Base-by-base conservation (phyloP, 30 jellyfish, hydroid and myxozoan species). In the Nemopilema nomurai region DNA sequence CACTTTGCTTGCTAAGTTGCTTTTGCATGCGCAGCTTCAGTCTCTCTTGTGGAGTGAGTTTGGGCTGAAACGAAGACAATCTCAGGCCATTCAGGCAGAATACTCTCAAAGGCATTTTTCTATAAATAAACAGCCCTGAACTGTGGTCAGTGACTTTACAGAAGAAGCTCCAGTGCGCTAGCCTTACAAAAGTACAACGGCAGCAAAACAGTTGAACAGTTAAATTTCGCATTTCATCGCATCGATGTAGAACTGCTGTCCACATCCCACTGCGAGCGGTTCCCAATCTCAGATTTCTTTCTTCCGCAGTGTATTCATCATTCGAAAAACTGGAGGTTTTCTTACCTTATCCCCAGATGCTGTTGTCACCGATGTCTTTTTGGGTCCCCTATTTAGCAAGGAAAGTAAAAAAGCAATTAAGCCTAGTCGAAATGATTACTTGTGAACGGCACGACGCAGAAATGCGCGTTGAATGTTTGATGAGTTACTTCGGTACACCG, bases 1-100 rank as follows among this genome's bases (percentile, higher is more conserved):
- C 79, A 92, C 98, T 87, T 88, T 92, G 98, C 67, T 87, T 87
- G 81, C 81, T 87, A 0, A 92, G 79, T 67, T 89, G 87, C 69
- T 92, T 92, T 78, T 92, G 98, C 98, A 92, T 92, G 22, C 98
- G 92, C 0, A 92, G 85, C 82, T 92, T 92, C 82, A 92, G 87
- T 67, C 90, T 82, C 50, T 92, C 98, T 53, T 94, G 96, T n/a
- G 97, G 96, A 4, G 96, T 92, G 57, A 92, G 69, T 49, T 87
- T 92, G 64, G 90, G 87, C 98, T 92, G 62, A 76, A 84, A 71
- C 16, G 20, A 74, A 72, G 53, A 77, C 18, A 23, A 68, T 0
- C 19, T 19, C 13, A 41, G 6, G 6, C 13, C 13, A 41, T 41
- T 13, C 13, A 41, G 57, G 13, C 57, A 13, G n/a, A n/a, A n/a